Evolutionary conservation across 2,113 vertebrate species (phyloP).

Genomic region (Apodemus sylvaticus): DNA sequence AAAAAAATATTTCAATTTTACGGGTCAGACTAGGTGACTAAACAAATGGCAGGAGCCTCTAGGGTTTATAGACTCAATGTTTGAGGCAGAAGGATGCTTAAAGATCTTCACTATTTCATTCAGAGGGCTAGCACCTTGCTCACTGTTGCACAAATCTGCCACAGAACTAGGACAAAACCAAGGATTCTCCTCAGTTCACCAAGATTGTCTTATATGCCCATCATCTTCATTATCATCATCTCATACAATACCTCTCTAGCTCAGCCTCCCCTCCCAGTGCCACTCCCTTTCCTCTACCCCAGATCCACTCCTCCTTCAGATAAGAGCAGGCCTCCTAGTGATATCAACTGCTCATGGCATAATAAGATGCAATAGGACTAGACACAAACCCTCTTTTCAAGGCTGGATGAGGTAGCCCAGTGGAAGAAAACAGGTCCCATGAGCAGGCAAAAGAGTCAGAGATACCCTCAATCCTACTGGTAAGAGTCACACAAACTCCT

Average conservation of each 20-base stretch:
- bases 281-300: neutral
- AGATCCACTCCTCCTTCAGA: neutral
- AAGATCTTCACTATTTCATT: neutral
- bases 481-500: neutral
- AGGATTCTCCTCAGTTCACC: neutral
- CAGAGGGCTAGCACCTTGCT: neutral
- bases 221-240: neutral
- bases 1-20: slow-evolving; percentile 56
- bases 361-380: neutral
- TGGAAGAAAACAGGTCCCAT: neutral
- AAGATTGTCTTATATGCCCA: neutral
- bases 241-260: neutral
- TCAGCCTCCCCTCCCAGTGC: neutral
- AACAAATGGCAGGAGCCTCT: slow-evolving; percentile 35
- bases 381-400: neutral
- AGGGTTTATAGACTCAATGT: neutral
- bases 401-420: neutral
- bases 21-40: slow-evolving; percentile 46
- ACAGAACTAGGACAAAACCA: neutral
- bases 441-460: neutral
- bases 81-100: neutral
- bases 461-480: neutral
- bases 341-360: neutral
- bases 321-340: neutral
- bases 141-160: neutral